Percentiles rank a stretch among this genome's conserved stretches.
Conservation (phyloP, 2,797 vertebrate species). For the Lacerta bilineata region DNA sequence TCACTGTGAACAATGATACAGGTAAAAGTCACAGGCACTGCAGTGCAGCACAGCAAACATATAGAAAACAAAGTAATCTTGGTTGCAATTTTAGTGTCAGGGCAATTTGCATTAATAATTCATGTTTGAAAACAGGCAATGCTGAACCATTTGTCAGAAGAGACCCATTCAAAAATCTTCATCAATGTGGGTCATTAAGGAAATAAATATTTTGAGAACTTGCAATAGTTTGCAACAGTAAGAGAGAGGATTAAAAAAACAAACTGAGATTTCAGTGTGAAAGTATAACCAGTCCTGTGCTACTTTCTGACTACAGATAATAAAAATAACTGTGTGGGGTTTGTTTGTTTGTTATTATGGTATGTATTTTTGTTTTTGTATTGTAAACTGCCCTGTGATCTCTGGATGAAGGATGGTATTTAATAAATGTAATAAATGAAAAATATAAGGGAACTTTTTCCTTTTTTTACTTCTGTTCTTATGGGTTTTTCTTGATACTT, state of each 20-base stretch:
- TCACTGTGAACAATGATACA: not conserved
- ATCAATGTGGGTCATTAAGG: not conserved
- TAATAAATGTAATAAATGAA: too few relatives aligned
- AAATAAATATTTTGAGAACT: not conserved
- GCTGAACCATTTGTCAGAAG: not conserved
- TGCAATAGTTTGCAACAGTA: not conserved
- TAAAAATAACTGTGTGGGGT: too few relatives aligned
- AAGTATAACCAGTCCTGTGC: not conserved
- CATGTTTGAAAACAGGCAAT: constrained; percentile 20
- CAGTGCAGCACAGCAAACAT: not conserved
- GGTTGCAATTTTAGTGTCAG: constrained; percentile 5
- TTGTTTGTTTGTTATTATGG: too few relatives aligned
- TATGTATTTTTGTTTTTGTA: too few relatives aligned
- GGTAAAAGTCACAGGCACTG: not conserved
- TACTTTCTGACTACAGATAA: not conserved
- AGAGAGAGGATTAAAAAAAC: not conserved
- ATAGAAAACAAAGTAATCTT: constrained; percentile 1
- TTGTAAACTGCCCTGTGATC: too few relatives aligned
- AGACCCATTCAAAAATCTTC: not conserved
- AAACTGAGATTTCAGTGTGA: not conserved
- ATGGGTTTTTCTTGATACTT: too few relatives aligned
- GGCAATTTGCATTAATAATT: not conserved
- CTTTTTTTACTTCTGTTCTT: too few relatives aligned
- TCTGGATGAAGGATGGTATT: too few relatives aligned
- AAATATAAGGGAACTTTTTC: too few relatives aligned